Evolutionary conservation across 2,113 vertebrate species (phyloP), one percentile per base, ranked within the genome.

Genomic region (Jaculus jaculus): DNA sequence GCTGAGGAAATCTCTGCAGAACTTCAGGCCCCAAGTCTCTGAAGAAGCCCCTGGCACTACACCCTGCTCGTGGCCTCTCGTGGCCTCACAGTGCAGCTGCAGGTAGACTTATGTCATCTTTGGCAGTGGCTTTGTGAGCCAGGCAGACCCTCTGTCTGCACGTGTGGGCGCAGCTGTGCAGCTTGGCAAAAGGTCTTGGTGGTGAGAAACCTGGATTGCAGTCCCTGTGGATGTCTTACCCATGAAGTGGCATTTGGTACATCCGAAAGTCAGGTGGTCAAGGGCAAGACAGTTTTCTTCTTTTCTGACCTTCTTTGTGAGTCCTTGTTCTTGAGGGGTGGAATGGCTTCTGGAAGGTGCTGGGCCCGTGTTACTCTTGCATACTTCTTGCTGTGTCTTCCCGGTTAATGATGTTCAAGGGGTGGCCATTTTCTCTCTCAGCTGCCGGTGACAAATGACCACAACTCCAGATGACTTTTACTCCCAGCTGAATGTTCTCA

Each of bases 281-380:
- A 26, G 32, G 32, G 21, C 37, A 78, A 20, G 66, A 8, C 17
- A 12, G 4, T 26, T 30, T 65, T 32, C 47, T 8, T 54, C 23
- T 74, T 24, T 69, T 34, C 21, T 37, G 9, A 23, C 28, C 80
- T 61, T 47, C 42, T 63, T 84, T 51, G 11, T 3, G 1, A 80
- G 24, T 28, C 32, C 69, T 78, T 34, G 21, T 84, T 34, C 21
- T 34, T 28, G 61, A 61, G 23, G 51, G 21, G 65, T 30, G 77
- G 66, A 39, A 51, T 9, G 13, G 0, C 24, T 18, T 39, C 42
- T 3, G 0, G 0, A 0, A 11, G 42, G 79, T 0, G 0, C 9
- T 6, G 26, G 28, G n/a, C 7, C 24, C 21, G 60, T 61, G 60
- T 61, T 23, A 23, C 23, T 7, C 21, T 21, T 21, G 6, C 23